Percentiles rank a stretch among this genome's conserved stretches.
phyloP scores from a whole-genome alignment of 2,797 vertebrate species.

The Pseudocheirus occidentalis region DNA sequence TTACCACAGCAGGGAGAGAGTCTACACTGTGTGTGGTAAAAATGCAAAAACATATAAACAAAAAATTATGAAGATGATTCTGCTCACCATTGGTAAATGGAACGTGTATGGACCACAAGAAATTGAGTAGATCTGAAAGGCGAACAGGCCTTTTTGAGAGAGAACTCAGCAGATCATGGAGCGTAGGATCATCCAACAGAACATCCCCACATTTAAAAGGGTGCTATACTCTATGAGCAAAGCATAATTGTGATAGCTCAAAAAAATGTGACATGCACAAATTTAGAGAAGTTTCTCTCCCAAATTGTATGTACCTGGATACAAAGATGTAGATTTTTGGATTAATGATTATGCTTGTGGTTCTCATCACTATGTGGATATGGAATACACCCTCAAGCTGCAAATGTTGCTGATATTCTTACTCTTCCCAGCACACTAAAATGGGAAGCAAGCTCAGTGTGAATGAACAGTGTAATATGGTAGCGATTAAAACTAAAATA shows the following conservation, averaged over 20 bases:
- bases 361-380: too few species aligned
- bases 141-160: background rate
- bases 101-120: background rate
- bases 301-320: background rate
- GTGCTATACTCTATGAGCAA: too few species aligned
- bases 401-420: too few species aligned
- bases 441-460: too few species aligned
- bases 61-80: background rate
- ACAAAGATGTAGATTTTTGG: too few species aligned
- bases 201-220: too few species aligned
- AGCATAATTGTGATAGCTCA: background rate
- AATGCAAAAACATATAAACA: background rate
- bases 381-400: too few species aligned
- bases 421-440: too few species aligned
- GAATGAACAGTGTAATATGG: too few species aligned
- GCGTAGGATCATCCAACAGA: too few species aligned
- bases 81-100: background rate
- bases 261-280: background rate
- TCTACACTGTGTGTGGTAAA: too few species aligned
- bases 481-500: background rate
- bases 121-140: background rate
- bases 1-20: background rate
- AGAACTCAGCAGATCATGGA: background rate
- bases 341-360: too few species aligned
- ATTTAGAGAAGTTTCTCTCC: background rate